A percentile compares a stretch with the other conserved stretches of the same genome.
phyloP scores from a whole-genome alignment of 2,888 invertebrate genomes.

The Brenthis hecate region DNA sequence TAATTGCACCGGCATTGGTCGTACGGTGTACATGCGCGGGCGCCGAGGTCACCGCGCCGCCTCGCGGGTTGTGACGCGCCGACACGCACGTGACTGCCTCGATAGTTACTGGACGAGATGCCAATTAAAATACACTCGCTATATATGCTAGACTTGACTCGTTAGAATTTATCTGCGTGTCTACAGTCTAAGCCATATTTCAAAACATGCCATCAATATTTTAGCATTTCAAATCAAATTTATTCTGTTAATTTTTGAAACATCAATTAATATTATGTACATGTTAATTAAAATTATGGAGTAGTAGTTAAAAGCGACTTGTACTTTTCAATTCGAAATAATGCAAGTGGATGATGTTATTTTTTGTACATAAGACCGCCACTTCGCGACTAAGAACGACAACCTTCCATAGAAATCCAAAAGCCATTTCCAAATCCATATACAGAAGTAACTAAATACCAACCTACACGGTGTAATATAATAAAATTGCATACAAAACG shows the following conservation, averaged over 20 bases:
- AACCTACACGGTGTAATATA: background rate
- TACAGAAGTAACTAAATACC: conserved; percentile 1
- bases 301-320: too few species aligned
- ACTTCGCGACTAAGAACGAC: background rate
- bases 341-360: too few species aligned
- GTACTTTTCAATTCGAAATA: too few species aligned
- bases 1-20: conserved; percentile 29
- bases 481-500: conserved; percentile 12
- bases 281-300: too few species aligned
- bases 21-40: conserved; percentile 40
- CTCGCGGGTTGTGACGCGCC: conserved; percentile 23
- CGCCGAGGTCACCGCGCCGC: conserved; percentile 51
- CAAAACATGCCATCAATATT: too few species aligned
- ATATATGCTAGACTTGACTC: background rate
- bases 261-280: too few species aligned
- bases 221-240: too few species aligned
- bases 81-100: conserved; percentile 22
- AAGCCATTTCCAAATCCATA: background rate
- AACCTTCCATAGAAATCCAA: background rate
- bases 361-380: too few species aligned
- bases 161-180: background rate
- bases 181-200: background rate
- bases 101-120: conserved; percentile 17
- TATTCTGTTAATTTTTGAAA: too few species aligned
- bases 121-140: conserved; percentile 16